These are phyloP conservation scores for Cheilosia vernalis DNA, from an alignment of 2,888 invertebrate species.

Conservation along the genomic window DNA sequence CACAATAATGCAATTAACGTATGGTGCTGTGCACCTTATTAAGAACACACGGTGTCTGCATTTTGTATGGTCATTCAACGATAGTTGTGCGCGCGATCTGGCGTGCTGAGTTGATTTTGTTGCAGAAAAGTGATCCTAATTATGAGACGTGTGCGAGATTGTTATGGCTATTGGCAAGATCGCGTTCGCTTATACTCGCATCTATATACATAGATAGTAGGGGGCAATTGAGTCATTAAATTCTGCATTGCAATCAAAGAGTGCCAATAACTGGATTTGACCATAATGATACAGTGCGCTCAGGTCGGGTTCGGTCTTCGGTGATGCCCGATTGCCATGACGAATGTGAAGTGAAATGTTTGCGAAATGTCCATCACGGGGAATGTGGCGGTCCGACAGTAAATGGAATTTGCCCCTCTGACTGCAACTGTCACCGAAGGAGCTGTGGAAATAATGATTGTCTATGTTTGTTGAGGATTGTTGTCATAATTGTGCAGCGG, in stretches of 20 bases:
- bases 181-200: neutral
- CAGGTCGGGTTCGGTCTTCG: conserved; percentile 1
- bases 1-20: conserved; percentile 70
- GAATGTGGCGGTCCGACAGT: conserved; percentile 10
- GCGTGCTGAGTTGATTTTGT: conserved; percentile 63
- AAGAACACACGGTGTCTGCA: conserved; percentile 53
- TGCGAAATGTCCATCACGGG: conserved; percentile 5
- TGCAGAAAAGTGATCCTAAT: conserved; percentile 75
- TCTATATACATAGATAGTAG: conserved; percentile 2
- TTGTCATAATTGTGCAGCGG: neutral
- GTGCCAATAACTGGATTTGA: conserved; percentile 71
- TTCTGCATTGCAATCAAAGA: conserved; percentile 66
- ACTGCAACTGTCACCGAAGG: conserved; percentile 1
- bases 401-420: conserved; percentile 14
- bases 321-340: conserved; percentile 19
- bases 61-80: conserved; percentile 58
- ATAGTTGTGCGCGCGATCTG: conserved; percentile 41
- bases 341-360: conserved; percentile 19
- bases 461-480: neutral
- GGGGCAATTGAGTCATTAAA: conserved; percentile 71
- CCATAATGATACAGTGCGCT: conserved; percentile 53
- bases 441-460: neutral
- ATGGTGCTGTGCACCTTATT: conserved; percentile 71
- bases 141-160: conserved; percentile 75
- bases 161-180: conserved; percentile 61